These are phyloP conservation scores for Pionites leucogaster DNA, from an alignment of 2,113 vertebrate species.

Conservation along the genomic window DNA sequence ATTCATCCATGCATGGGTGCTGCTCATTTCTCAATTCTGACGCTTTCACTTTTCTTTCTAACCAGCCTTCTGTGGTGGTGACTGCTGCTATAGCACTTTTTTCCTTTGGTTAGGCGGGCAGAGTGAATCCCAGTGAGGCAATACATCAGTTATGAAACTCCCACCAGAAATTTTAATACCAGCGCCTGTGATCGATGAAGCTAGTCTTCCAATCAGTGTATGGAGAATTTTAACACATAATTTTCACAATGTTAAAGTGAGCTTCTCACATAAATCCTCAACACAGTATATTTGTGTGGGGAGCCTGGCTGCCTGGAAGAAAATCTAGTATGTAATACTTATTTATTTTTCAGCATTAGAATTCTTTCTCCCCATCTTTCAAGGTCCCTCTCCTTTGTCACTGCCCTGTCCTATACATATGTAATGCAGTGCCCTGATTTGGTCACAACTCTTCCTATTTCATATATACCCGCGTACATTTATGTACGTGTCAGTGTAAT, in stretches of 20 bases:
- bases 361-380: not conserved
- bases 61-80: slow-evolving; percentile 29
- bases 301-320: not conserved
- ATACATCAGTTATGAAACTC: slow-evolving; percentile 24
- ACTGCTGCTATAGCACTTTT: slow-evolving; percentile 40
- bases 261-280: slow-evolving; percentile 30
- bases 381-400: not conserved
- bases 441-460: slow-evolving; percentile 1
- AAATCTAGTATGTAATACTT: not conserved
- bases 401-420: not conserved
- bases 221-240: slow-evolving; percentile 17
- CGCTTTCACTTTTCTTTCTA: slow-evolving; percentile 3
- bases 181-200: slow-evolving; percentile 35
- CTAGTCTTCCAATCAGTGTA: slow-evolving; percentile 1
- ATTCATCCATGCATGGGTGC: not conserved
- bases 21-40: slow-evolving; percentile 30
- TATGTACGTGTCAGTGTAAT: slow-evolving; percentile 53
- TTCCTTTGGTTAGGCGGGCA: not conserved
- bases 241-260: slow-evolving; percentile 45
- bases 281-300: not conserved
- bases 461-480: slow-evolving; percentile 20
- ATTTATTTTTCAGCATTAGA: not conserved
- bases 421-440: not conserved
- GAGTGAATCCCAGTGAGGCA: not conserved
- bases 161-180: slow-evolving; percentile 36